Base-by-base conservation (phyloP, 2,113 vertebrate genomes). In the Marcusenius ussheri region DNA sequence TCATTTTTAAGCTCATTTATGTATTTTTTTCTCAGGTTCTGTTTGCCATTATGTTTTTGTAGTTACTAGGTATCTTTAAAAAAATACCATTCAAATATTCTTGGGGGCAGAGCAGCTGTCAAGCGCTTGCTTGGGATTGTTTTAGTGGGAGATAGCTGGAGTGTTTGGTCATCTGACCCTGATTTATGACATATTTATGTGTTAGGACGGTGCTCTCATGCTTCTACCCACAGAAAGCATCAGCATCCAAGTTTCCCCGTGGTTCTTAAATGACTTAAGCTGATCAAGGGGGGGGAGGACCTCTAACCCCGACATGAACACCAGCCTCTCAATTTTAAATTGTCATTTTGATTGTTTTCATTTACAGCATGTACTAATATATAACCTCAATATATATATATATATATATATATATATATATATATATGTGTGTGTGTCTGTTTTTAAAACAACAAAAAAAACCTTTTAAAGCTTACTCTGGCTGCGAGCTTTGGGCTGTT, bases 1-100 rank as follows among this genome's bases (percentile, higher is more conserved):
- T 89, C 24, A 84, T 90, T 88, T 90, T 80, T 31, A 91, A 91
- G 89, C 66, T 87, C 39, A 88, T 83, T 83, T 89, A 87, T 77
- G 45, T 50, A 77, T 47, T 70, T 66, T 62, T 84, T 50, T 31
- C 90, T 47, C 66, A 53, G 19, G 56, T 56, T 51, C 56, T n/a
- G 87, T 83, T 83, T 90, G 80, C 45, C 77, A 62, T 89, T 45
- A 86, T 87, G 88, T 53, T 83, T 90, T 74, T 86, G 47, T 74
- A 74, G 58, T 88, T 89, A 58, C 80, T 62, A 45, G 50, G 80
- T 27, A 74, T 45, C 88, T 39, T 27, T 27, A 83, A 83, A 83
- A 89, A 83, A 88, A 88, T 88, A 27, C 70, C 35, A 27, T 19
- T 80, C 66, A 50, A 24, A 74, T 53, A 51, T 80, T 77, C 49